Evolutionary conservation across 2,113 vertebrate genomes (phyloP).

Genomic region (Sorex fumeus): DNA sequence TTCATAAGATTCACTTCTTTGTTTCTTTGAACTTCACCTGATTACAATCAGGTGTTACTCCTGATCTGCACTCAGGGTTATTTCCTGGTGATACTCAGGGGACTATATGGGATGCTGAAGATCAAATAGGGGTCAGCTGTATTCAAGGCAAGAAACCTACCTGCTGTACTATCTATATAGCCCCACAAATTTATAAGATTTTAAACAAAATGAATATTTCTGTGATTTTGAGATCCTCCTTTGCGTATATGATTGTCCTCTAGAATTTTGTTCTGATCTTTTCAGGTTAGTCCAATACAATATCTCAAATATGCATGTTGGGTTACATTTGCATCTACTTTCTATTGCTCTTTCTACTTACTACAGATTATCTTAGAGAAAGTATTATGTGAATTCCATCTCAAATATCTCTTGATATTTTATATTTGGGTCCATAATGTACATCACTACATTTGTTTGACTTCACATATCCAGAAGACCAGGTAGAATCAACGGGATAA

Average conservation of each 20-base stretch:
- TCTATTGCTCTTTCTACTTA: not conserved
- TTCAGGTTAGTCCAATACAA: not conserved
- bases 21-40: no score
- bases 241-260: fast-evolving
- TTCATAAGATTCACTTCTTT: not conserved
- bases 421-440: not conserved
- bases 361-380: not conserved
- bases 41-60: no score
- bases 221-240: not conserved
- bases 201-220: not conserved
- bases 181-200: not conserved
- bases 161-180: no score
- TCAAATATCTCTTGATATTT: not conserved
- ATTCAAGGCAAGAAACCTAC: no score
- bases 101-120: no score
- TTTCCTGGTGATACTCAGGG: no score
- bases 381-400: not conserved
- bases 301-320: not conserved
- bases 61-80: no score
- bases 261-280: not conserved
- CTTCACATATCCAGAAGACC: not conserved
- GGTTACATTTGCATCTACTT: not conserved
- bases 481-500: not conserved
- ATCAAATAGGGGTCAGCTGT: no score
- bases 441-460: slow-evolving; percentile 1